Conservation (phyloP, 2,888 invertebrate species). For the Idaea straminata region DNA sequence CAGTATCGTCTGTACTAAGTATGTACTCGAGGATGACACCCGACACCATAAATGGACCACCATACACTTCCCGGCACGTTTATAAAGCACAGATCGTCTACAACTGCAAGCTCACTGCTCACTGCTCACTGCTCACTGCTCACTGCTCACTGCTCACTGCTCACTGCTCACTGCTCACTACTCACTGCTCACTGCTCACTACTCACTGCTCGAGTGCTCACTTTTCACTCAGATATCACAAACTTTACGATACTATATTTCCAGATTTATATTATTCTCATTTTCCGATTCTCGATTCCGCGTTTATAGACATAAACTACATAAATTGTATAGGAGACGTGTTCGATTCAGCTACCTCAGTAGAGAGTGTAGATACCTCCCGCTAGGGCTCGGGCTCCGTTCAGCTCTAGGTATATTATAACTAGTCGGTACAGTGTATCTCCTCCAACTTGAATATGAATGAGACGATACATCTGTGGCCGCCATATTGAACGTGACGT, state of each 20-base stretch:
- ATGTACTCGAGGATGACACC: no score
- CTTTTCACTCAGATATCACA: not conserved
- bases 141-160: no score
- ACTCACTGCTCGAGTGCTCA: no score
- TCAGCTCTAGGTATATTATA: not conserved
- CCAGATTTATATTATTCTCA: not conserved
- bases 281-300: not conserved
- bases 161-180: no score
- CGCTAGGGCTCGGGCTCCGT: not conserved
- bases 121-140: no score
- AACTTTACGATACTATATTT: not conserved
- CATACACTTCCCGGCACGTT: no score
- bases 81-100: no score
- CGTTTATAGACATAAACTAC: not conserved
- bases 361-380: no score
- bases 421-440: not conserved
- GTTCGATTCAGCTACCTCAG: not conserved
- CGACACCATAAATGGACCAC: no score
- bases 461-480: slow-evolving; percentile 4
- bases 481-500: slow-evolving; percentile 21
- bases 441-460: not conserved
- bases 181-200: no score
- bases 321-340: not conserved
- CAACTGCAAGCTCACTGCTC: no score
- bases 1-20: no score